Evolutionary conservation across 2,888 invertebrate genomes (phyloP).

Genomic region (Cantharis rustica): DNA sequence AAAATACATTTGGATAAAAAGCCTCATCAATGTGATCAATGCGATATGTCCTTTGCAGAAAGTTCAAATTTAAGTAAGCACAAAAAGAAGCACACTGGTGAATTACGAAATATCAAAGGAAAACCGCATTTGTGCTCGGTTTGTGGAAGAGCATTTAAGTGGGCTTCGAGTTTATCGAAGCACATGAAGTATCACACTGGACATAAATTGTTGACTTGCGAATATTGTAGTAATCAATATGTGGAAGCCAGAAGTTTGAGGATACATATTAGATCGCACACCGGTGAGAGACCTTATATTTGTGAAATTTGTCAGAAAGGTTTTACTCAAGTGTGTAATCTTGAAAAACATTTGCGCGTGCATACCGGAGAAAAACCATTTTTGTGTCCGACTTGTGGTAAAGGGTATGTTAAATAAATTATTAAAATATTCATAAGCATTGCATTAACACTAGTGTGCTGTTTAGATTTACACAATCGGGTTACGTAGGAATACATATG

Average conservation of each 20-base stretch:
- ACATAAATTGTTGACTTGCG: constrained; percentile 56
- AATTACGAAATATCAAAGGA: constrained; percentile 55
- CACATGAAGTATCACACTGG: constrained; percentile 61
- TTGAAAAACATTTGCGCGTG: constrained; percentile 56
- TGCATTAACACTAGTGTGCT: not conserved
- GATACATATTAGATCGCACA: constrained; percentile 56
- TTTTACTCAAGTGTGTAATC: constrained; percentile 55
- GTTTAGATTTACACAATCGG: constrained; percentile 54
- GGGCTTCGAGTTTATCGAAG: constrained; percentile 59
- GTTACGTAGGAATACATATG: constrained; percentile 57
- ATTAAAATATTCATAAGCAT: not conserved
- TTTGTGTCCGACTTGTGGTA: constrained; percentile 54
- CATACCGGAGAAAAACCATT: constrained; percentile 57
- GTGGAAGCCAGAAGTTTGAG: constrained; percentile 57
- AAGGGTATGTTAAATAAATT: constrained; percentile 45
- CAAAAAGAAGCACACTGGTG: constrained; percentile 59
- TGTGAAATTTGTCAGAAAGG: constrained; percentile 54
- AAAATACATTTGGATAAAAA: constrained; percentile 58
- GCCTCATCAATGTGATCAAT: constrained; percentile 57
- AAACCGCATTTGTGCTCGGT: constrained; percentile 57
- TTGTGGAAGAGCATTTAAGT: constrained; percentile 58
- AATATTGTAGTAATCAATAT: constrained; percentile 57
- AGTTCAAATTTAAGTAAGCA: constrained; percentile 59
- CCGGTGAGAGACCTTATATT: constrained; percentile 55
- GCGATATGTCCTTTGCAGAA: constrained; percentile 59